Conservation (phyloP, 2,888 invertebrate genomes). For the Acleris laterana region DNA sequence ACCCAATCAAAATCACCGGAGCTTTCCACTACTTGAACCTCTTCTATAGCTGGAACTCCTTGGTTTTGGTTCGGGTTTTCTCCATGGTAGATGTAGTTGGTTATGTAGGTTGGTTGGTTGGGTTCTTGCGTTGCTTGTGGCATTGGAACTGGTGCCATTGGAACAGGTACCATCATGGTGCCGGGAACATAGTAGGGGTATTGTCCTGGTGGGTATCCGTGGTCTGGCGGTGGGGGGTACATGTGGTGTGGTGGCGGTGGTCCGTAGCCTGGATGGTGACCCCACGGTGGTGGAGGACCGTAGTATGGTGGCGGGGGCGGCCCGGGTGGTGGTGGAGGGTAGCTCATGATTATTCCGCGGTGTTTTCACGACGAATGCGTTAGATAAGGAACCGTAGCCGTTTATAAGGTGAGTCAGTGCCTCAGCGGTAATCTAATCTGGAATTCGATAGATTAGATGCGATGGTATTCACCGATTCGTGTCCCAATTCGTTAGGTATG, state of each 20-base stretch:
- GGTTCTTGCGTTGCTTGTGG: slow-evolving; percentile 42
- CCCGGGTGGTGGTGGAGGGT: slow-evolving; percentile 57
- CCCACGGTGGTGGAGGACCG: no score
- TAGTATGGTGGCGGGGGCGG: slow-evolving; percentile 56
- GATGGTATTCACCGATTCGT: slow-evolving; percentile 13
- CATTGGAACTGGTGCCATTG: slow-evolving; percentile 67
- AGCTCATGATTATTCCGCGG: slow-evolving; percentile 54
- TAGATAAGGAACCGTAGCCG: slow-evolving; percentile 11
- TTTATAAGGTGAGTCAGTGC: slow-evolving; percentile 26
- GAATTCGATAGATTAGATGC: slow-evolving; percentile 25
- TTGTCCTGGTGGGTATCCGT: slow-evolving; percentile 45
- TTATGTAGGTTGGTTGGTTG: slow-evolving; percentile 67
- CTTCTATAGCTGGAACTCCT: slow-evolving; percentile 43
- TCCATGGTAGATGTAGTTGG: slow-evolving; percentile 76
- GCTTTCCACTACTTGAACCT: slow-evolving; percentile 64
- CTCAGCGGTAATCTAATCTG: slow-evolving; percentile 33
- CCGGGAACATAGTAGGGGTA: slow-evolving; percentile 66
- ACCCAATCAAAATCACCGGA: slow-evolving; percentile 76
- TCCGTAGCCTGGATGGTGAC: slow-evolving; percentile 35
- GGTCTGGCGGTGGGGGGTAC: slow-evolving; percentile 47
- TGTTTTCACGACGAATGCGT: slow-evolving; percentile 11
- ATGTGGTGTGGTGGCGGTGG: slow-evolving; percentile 40
- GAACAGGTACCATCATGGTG: slow-evolving; percentile 68
- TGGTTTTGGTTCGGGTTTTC: slow-evolving; percentile 48
- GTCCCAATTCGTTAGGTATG: slow-evolving; percentile 2